Evolutionary conservation across 2,797 vertebrate genomes (phyloP).

Genomic region (Apodemus agrarius): DNA sequence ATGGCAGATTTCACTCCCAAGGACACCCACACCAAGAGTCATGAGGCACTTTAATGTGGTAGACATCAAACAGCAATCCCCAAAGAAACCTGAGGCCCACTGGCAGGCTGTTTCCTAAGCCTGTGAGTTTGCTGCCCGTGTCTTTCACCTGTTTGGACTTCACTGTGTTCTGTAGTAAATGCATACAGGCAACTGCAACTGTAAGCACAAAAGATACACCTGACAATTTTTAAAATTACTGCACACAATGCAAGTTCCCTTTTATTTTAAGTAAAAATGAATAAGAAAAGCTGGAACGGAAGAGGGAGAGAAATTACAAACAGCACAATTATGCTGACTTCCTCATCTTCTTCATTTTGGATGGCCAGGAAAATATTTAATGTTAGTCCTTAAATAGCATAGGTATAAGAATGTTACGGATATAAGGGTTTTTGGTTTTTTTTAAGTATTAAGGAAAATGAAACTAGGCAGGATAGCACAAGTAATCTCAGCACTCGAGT

Average conservation of each 20-base stretch:
- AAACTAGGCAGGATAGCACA: neutral
- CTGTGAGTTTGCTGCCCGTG: too few species aligned
- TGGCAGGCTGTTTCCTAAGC: neutral
- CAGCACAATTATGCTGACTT: neutral
- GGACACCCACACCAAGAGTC: conserved; percentile 23
- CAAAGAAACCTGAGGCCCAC: neutral
- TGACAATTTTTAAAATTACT: neutral
- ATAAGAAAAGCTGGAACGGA: neutral
- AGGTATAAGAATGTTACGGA: neutral
- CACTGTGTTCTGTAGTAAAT: neutral
- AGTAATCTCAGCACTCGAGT: neutral
- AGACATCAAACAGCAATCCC: neutral
- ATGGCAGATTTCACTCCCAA: neutral
- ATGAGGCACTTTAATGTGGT: neutral
- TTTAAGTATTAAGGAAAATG: conserved; percentile 39
- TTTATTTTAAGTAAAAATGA: conserved; percentile 38
- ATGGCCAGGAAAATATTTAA: neutral
- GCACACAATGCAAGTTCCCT: neutral
- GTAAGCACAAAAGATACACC: neutral
- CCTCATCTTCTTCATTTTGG: conserved; percentile 16
- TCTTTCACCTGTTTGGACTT: neutral
- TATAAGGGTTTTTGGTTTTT: neutral
- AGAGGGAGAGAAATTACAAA: neutral
- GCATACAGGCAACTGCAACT: neutral
- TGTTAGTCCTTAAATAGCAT: neutral